phyloP scores from a whole-genome alignment of 2,888 invertebrate species.

The Schrankia costaestrigalis region DNA sequence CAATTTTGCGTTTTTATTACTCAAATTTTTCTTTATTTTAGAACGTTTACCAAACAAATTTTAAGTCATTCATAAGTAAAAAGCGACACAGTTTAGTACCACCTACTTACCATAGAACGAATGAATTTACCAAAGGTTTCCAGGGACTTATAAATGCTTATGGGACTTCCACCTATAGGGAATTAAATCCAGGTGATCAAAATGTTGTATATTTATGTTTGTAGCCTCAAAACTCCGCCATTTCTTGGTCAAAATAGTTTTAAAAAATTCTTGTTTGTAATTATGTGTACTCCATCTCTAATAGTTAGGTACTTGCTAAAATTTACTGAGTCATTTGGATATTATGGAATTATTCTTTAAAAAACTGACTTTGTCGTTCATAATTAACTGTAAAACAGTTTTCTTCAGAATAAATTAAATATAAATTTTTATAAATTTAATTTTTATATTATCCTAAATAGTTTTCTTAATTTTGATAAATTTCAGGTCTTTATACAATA shows the following conservation, averaged over 20 bases:
- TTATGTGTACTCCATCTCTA: too few species aligned
- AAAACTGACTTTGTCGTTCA: too few species aligned
- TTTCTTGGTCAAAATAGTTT: too few species aligned
- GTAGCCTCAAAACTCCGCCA: neutral
- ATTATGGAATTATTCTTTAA: too few species aligned
- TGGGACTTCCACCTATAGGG: constrained; percentile 93
- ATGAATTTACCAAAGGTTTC: constrained; percentile 94
- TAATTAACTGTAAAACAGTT: too few species aligned
- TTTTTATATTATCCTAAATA: too few species aligned
- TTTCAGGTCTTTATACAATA: constrained; percentile 88
- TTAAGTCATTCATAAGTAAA: constrained; percentile 92
- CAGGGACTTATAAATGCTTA: constrained; percentile 96
- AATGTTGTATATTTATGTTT: neutral
- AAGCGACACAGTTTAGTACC: constrained; percentile 84
- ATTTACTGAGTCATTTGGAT: too few species aligned
- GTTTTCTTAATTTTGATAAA: too few species aligned
- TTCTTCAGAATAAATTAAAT: too few species aligned
- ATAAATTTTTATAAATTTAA: too few species aligned
- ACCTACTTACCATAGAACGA: constrained; percentile 93
- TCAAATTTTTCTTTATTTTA: constrained; percentile 5
- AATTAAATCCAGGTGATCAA: constrained; percentile 90
- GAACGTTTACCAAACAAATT: constrained; percentile 70
- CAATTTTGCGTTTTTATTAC: neutral
- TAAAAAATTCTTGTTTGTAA: too few species aligned
- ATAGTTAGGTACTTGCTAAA: too few species aligned